A percentile compares a stretch with the other conserved stretches of the same genome.
phyloP scores from a whole-genome alignment of 2,113 vertebrate species.

The Microcebus ravelobensis region DNA sequence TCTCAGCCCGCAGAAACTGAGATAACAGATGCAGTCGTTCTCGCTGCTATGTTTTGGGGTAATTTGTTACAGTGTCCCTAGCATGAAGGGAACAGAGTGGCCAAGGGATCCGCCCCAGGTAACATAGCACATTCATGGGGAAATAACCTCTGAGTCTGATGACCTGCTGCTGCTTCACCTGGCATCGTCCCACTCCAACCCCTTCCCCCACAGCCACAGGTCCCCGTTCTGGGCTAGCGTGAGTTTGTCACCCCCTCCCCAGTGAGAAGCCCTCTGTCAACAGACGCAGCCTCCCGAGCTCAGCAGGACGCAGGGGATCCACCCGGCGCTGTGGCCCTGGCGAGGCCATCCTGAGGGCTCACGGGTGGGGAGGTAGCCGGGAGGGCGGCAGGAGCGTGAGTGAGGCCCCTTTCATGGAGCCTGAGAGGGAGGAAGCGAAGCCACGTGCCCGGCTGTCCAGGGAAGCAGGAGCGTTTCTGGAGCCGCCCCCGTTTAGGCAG shows the following conservation, averaged over 20 bases:
- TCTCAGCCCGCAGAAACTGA: background rate
- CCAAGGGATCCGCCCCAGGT: background rate
- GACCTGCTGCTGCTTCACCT: background rate
- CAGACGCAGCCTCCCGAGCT: background rate
- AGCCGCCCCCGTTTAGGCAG: background rate
- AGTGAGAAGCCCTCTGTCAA: background rate
- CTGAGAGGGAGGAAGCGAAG: background rate
- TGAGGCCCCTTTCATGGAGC: background rate
- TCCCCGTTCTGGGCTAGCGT: background rate
- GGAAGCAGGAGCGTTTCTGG: background rate
- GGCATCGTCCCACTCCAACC: no score
- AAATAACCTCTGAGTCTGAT: no score
- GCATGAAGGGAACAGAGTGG: background rate
- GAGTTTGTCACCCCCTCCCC: background rate
- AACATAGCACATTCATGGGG: background rate
- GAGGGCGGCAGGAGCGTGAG: background rate
- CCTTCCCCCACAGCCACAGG: rapidly evolving
- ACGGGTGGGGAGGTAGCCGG: background rate
- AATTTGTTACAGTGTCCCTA: background rate
- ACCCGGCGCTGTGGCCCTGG: no score
- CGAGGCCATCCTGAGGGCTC: background rate
- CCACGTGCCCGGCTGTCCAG: background rate
- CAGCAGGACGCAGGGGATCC: background rate
- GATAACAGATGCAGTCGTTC: background rate
- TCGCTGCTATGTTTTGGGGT: background rate